Conservation (phyloP, 1,140 invertebrate species). For the Cyrtorhinus lividipennis region DNA sequence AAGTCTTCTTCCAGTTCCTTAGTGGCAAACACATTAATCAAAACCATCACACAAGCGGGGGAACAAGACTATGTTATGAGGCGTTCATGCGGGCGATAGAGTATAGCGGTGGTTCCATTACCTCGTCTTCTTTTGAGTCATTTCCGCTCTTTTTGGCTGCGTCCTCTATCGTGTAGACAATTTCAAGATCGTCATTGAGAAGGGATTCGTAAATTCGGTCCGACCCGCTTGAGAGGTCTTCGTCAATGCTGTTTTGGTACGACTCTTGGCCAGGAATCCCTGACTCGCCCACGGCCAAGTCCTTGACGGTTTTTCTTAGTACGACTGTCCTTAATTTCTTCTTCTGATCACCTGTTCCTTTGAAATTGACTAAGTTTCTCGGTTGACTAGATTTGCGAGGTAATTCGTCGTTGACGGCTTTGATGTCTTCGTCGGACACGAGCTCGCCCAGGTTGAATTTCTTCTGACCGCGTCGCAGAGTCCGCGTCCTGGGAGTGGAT, state of each 20-base stretch:
- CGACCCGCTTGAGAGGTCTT: background rate
- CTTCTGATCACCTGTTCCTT: background rate
- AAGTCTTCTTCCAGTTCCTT: background rate
- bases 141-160: background rate
- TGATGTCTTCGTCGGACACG: conserved; percentile 1
- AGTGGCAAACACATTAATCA: background rate
- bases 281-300: conserved; percentile 13
- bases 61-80: background rate
- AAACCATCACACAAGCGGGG: background rate
- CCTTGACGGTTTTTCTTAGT: conserved; percentile 4
- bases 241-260: background rate
- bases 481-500: background rate
- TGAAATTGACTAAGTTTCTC: background rate
- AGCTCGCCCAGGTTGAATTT: conserved; percentile 1
- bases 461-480: background rate
- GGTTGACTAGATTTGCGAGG: conserved; percentile 7
- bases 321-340: conserved; percentile 3
- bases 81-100: background rate
- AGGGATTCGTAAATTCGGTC: background rate
- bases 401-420: conserved; percentile 1
- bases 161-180: background rate
- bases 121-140: background rate
- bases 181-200: background rate
- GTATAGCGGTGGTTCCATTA: background rate
- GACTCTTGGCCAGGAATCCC: background rate